Percentiles rank a stretch among this genome's conserved stretches.
These are phyloP conservation scores for Ichneumoninae sp. DNA, from an alignment of 2,888 invertebrate genomes.

Conservation along the genomic window DNA sequence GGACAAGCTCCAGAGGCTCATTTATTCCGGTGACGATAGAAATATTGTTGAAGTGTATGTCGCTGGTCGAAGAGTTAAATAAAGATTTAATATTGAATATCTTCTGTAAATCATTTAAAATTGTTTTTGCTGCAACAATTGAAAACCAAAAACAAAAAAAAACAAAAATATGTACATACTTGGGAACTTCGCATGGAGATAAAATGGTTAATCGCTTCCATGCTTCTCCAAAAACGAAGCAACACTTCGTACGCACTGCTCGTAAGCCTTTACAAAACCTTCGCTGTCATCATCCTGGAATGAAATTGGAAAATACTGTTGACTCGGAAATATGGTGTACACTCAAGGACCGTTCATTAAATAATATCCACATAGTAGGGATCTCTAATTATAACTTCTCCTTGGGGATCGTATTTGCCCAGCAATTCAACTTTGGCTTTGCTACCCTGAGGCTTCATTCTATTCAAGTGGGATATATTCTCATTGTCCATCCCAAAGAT, in stretches of 20 bases:
- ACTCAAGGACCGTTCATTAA: background rate
- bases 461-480: slow-evolving; percentile 91
- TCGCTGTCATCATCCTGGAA: slow-evolving; percentile 87
- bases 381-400: slow-evolving; percentile 93
- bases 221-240: slow-evolving; percentile 86
- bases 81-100: background rate
- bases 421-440: slow-evolving; percentile 92
- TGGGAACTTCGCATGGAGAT: background rate
- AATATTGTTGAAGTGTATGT: slow-evolving; percentile 92
- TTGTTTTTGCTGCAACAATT: background rate
- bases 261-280: slow-evolving; percentile 91
- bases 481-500: slow-evolving; percentile 98
- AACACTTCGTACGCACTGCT: slow-evolving; percentile 90
- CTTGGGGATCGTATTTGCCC: slow-evolving; percentile 93
- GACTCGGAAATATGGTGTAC: background rate
- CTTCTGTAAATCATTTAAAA: background rate
- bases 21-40: slow-evolving; percentile 93
- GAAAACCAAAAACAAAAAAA: background rate
- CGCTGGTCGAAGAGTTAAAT: slow-evolving; percentile 87
- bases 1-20: slow-evolving; percentile 90
- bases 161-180: slow-evolving; percentile 34
- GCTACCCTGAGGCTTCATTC: slow-evolving; percentile 87
- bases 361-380: slow-evolving; percentile 93
- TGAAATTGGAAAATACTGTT: slow-evolving; percentile 24
- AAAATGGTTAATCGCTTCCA: slow-evolving; percentile 42